Evolutionary conservation across 2,797 vertebrate species (phyloP).

Genomic region (Neosilurus mollespiculum): DNA sequence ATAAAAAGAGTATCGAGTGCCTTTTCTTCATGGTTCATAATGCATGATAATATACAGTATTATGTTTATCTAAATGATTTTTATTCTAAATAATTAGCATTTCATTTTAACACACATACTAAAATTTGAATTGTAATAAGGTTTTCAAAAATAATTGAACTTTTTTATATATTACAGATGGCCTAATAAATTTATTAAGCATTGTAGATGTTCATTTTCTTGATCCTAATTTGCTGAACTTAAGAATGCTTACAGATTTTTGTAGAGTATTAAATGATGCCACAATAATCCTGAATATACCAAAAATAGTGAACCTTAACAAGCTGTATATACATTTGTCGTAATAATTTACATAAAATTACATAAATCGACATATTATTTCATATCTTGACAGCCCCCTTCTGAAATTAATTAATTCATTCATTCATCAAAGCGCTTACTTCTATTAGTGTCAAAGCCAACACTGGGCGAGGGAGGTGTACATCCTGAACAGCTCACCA

Average conservation of each 20-base stretch:
- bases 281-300: background rate
- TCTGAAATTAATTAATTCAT: background rate
- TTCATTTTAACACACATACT: too few relatives aligned
- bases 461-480: too few relatives aligned
- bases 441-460: too few relatives aligned
- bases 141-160: too few relatives aligned
- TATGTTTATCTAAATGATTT: background rate
- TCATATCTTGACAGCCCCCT: background rate
- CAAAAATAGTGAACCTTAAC: background rate
- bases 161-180: too few relatives aligned
- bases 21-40: background rate
- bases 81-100: background rate
- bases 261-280: background rate
- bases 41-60: background rate
- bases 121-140: too few relatives aligned
- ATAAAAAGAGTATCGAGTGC: background rate
- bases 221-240: background rate
- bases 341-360: background rate
- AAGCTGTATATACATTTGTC: background rate
- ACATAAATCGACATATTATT: background rate
- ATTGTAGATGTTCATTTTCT: background rate
- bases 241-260: background rate
- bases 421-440: too few relatives aligned
- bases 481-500: too few relatives aligned
- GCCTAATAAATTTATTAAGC: too few relatives aligned